Evolutionary conservation across 2,888 invertebrate genomes (phyloP), one percentile per base, ranked within the genome.

Genomic region (Xanthorhoe designata): DNA sequence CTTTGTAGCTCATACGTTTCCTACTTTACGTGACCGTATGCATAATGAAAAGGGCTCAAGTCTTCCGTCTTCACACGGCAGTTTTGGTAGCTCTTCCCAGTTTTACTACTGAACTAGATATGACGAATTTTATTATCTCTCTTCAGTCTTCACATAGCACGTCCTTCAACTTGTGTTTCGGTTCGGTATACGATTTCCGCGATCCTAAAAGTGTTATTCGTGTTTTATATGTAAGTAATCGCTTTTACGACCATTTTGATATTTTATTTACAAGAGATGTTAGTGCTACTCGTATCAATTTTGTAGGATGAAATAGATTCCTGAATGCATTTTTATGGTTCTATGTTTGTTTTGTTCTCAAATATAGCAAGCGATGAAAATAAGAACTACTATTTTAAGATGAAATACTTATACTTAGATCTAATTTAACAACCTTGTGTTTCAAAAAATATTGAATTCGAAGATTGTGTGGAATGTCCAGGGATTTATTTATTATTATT

Each of bases 121-220:
- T 69, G 64, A 69, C 66, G 66, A 65, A 63, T 75, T 74, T 73
- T 74, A 75, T 73, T 61, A 68, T 64, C 67, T 66, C 67, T 66
- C 71, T 58, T 55, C 70, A 64, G 66, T 66, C 71, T 58, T 55
- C 70, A 64, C 70, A 68, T 70, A 69, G 35, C 68, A 60, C 64
- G 70, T 70, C 62, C 67, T 71, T 70, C 63, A 67, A 63, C 70
- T 69, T 70, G 70, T 66, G 66, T 70, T 74, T 69, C 64, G 51
- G 70, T 74, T 69, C 64, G 51, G 70, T 70, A 66, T 56, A 70
- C 68, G 70, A 68, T 62, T 70, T 71, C 68, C 67, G 58, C 61
- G 62, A 62, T 62, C 66, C 64, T 72, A 69, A 73, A 70, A 70
- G 45, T 70, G 70, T 61, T 71, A 70, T 69, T 64, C 61, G 65